Base-by-base conservation (phyloP, 1,140 invertebrate species). In the Lethrus apterus region DNA sequence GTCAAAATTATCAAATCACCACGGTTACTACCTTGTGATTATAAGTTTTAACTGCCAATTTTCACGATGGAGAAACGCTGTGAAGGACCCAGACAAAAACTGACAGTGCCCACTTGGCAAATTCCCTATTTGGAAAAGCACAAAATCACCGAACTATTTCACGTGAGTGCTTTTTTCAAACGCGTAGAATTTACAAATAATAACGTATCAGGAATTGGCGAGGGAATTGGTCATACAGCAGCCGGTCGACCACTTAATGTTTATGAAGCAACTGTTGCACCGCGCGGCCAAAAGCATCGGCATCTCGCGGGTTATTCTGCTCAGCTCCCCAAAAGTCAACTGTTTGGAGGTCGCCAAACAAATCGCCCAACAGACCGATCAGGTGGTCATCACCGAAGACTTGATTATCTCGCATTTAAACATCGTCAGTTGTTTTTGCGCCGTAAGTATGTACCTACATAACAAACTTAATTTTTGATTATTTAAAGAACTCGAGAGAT, bases 61-160 rank as follows among this genome's bases (percentile, higher is more conserved):
- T n/a, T n/a, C n/a, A n/a, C n/a, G n/a, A n/a, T n/a, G n/a, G n/a
- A n/a, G n/a, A n/a, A n/a, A n/a, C n/a, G n/a, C n/a, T n/a, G 60
- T 23, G 64, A 66, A 54, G 54, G 56, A 3, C 60, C 54, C 8
- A 66, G 61, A 52, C 50, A 58, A 44, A 60, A 63, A 18, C 46
- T 67, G 15, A 55, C 29, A 9, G 60, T 70, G 33, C 67, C 68
- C 4, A 46, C 64, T 7, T 57, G 55, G 57, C 70, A 73, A 41
- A 48, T 69, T 20, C 66, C 71, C 7, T 76, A 75, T 45, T 52
- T 75, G 44, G 72, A 75, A 46, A 74, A 72, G 48, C 68, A 75
- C 54, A 59, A 66, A 45, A 69, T 75, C 51, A 70, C 69, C 30
- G 71, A 74, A 61, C 53, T 76, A 5, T 73, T 74, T 55, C 62